phyloP scores from a whole-genome alignment of 2,113 vertebrate genomes.

The Gallinago undulata region DNA sequence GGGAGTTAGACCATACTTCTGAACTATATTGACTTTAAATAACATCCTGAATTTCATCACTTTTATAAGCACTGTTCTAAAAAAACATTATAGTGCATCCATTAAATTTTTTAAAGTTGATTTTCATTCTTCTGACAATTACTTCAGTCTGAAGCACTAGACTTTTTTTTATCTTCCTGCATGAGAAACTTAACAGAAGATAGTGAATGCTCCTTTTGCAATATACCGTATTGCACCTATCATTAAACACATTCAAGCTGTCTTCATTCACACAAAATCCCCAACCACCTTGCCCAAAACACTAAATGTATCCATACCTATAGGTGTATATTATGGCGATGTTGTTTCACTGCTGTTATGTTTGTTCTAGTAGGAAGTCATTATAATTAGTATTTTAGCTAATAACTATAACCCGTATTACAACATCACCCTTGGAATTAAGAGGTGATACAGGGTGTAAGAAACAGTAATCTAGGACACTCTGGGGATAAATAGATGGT shows the following conservation, averaged over 20 bases:
- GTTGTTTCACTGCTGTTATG: not conserved
- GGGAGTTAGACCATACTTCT: not conserved
- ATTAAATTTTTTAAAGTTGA: slow-evolving; percentile 41
- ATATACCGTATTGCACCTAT: not conserved
- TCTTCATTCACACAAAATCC: not conserved
- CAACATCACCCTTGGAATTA: not conserved
- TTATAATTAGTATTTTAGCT: not conserved
- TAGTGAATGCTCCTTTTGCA: not conserved
- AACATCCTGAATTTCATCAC: slow-evolving; percentile 33
- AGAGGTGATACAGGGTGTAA: not conserved
- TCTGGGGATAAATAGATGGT: not conserved
- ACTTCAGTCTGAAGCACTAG: not conserved
- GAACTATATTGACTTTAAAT: slow-evolving; percentile 39
- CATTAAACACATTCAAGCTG: not conserved
- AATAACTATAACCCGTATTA: not conserved
- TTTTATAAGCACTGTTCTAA: slow-evolving; percentile 27
- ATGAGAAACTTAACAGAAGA: not conserved
- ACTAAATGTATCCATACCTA: not conserved
- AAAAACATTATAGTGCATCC: slow-evolving; percentile 27
- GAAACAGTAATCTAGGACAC: not conserved
- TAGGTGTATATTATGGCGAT: not conserved
- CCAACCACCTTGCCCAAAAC: not conserved
- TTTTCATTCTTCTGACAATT: slow-evolving; percentile 45
- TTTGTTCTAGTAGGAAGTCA: not conserved
- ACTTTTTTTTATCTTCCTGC: not conserved